These are phyloP conservation scores for Scomberomorus guttatus DNA, from an alignment of 2,797 vertebrate genomes.

Conservation along the genomic window DNA sequence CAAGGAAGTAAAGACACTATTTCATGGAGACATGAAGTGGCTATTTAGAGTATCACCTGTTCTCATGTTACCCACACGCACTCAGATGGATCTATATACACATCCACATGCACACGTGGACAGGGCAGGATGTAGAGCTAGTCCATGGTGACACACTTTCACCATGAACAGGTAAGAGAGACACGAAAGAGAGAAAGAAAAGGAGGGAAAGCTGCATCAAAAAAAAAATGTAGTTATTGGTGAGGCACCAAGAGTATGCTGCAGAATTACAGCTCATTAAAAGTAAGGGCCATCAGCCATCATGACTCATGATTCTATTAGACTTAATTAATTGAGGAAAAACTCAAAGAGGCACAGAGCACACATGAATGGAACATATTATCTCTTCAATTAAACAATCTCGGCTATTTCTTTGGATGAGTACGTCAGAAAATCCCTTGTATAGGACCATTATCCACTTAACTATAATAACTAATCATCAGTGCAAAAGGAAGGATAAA, in stretches of 20 bases:
- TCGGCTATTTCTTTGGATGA: neutral
- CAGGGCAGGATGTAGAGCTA: neutral
- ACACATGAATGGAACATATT: neutral
- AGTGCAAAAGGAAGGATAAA: neutral
- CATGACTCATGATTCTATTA: constrained; percentile 49
- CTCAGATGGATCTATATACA: neutral
- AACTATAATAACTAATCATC: neutral
- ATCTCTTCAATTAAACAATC: neutral
- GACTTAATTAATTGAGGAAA: constrained; percentile 35
- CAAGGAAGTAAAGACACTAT: neutral
- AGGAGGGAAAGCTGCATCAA: neutral
- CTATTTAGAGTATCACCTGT: neutral
- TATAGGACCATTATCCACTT: neutral
- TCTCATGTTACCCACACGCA: neutral
- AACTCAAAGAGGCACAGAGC: constrained; percentile 13
- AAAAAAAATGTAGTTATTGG: neutral
- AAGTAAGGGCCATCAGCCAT: constrained; percentile 40
- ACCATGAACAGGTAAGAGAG: neutral
- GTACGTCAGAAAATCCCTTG: neutral
- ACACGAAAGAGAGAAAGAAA: neutral
- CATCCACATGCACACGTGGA: neutral
- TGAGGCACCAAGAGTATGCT: neutral
- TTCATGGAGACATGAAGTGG: neutral
- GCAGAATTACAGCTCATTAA: neutral
- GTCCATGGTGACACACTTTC: neutral